phyloP scores from a whole-genome alignment of 1,140 invertebrate species.

The Drosophila kanapiae region DNA sequence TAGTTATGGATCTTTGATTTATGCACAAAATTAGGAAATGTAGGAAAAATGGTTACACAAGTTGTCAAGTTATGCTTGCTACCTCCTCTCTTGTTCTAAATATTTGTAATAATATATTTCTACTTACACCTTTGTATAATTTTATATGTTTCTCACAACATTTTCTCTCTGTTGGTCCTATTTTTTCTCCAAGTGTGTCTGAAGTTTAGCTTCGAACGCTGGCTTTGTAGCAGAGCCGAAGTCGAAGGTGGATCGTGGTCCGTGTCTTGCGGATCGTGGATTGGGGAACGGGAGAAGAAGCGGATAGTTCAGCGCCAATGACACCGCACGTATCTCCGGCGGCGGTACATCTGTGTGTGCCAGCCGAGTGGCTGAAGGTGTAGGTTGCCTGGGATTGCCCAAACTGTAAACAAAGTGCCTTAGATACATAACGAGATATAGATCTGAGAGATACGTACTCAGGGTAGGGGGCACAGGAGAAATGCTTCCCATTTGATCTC shows the following conservation, averaged over 20 bases:
- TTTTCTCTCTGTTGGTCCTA: not conserved
- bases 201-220: constrained; percentile 8
- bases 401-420: constrained; percentile 32
- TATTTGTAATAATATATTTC: too few species aligned
- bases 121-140: too few species aligned
- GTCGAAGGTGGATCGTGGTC: constrained; percentile 39
- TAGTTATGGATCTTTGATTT: too few species aligned
- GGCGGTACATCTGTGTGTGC: constrained; percentile 7
- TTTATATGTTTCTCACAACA: too few species aligned
- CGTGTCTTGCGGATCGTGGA: not conserved
- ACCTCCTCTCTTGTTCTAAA: too few species aligned
- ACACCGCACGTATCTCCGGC: constrained; percentile 45
- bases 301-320: constrained; percentile 63
- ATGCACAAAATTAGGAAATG: too few species aligned
- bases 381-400: constrained; percentile 63
- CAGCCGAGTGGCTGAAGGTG: constrained; percentile 56
- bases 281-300: constrained; percentile 9
- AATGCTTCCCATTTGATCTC: not conserved
- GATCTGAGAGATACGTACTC: not conserved
- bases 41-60: too few species aligned
- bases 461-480: constrained; percentile 1
- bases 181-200: not conserved
- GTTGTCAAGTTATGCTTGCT: too few species aligned
- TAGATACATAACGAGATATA: constrained; percentile 4
- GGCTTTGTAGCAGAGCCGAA: constrained; percentile 10